Evolutionary conservation across 1,140 invertebrate species (phyloP), one percentile per base, ranked within the genome.

Genomic region (Hirudo medicinalis): DNA sequence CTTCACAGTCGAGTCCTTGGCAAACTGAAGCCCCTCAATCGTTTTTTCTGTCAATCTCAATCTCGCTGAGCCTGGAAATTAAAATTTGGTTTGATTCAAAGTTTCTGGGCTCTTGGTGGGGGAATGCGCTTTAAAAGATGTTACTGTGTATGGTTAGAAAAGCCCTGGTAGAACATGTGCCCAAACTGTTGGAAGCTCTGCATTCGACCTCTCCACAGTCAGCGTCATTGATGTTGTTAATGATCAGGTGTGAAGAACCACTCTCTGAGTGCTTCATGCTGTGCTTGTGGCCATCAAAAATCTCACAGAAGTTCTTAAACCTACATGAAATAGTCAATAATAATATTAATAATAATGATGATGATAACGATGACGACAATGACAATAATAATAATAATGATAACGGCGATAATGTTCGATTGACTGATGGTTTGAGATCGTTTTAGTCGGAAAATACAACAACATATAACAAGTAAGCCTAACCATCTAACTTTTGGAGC

Each of bases 161-260:
- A 63, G 92, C 94, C 72, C 93, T 86, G 2, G 91, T 93, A 49
- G 91, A 92, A 79, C 93, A 92, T 17, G 90, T 88, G 29, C 95
- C 96, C 55, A 88, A 92, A 75, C 90, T 89, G 83, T 99, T 99
- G 57, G 88, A 88, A 9, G 94, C 96, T 71, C 94, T 86, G 78
- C 94, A 97, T 49, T 92, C 88, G 79, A 99, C 97, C 80, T 97
- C 94, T 79, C 97, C 94, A n/a, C 92, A 92, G 82, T 99, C 96
- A 80, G 95, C 92, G 13, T 92, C 91, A 80, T 90, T 95, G 43
- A 94, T 85, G 76, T 87, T 88, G 76, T 90, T 88, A 0, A 99
- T 90, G 3, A 90, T 88, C 15, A 98, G 85, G 75, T 88, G 91
- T 78, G 92, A 88, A 54, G 79, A 76, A 72, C 90, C 92, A 78